phyloP scores from a whole-genome alignment of 2,797 vertebrate genomes.

The Galago senegalensis region DNA sequence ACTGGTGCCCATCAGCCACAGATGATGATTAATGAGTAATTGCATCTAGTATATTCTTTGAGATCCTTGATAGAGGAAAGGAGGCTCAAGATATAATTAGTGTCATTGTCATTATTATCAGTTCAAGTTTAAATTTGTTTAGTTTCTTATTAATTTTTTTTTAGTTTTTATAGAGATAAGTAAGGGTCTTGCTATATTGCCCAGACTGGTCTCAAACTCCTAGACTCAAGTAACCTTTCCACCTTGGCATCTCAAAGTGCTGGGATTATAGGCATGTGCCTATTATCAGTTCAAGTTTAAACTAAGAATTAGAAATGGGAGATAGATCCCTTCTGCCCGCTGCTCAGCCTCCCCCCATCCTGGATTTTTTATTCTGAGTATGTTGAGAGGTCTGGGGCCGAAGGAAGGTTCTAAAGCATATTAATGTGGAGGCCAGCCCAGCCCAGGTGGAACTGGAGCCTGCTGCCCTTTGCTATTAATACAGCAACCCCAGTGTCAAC shows the following conservation, averaged over 20 bases:
- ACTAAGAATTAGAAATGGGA: conserved; percentile 5
- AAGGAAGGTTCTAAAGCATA: not conserved
- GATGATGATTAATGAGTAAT: conserved; percentile 24
- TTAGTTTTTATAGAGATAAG: not conserved
- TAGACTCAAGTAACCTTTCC: not conserved
- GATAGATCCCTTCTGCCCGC: not conserved
- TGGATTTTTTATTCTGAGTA: not conserved
- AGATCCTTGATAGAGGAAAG: not conserved
- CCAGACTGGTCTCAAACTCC: not conserved
- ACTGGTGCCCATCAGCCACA: not conserved
- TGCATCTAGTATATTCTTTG: not conserved
- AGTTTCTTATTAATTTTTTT: not conserved
- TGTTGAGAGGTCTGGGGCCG: not conserved
- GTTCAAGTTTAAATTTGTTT: not conserved
- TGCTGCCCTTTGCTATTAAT: conserved; percentile 15
- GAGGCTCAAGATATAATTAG: not conserved
- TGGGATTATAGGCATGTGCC: not conserved
- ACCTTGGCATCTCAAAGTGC: not conserved
- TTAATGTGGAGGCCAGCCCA: conserved; percentile 27
- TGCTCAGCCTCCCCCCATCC: not conserved
- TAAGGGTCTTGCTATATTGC: not conserved
- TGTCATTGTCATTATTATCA: not conserved
- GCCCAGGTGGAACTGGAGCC: conserved; percentile 59
- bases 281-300: not conserved
- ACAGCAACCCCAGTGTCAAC: conserved; percentile 63